phyloP scores from a whole-genome alignment of 2,888 invertebrate genomes.

The Tinea trinotella region DNA sequence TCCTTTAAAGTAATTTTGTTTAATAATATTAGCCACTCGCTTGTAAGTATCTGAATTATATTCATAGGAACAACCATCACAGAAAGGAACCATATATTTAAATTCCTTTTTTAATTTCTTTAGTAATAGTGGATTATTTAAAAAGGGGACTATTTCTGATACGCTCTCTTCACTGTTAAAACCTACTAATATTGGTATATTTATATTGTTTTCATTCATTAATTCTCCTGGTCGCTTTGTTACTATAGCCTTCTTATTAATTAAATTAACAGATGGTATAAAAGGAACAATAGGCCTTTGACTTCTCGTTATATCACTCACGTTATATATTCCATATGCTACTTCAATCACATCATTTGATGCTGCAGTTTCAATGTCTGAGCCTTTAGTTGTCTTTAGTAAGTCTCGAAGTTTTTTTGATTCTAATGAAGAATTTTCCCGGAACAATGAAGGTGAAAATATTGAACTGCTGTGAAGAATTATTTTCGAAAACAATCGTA shows the following conservation, averaged over 20 bases:
- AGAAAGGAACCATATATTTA: constrained; percentile 56
- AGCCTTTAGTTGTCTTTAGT: constrained; percentile 24
- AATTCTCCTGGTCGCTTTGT: constrained; percentile 31
- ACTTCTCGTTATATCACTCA: constrained; percentile 39
- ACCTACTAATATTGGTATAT: constrained; percentile 54
- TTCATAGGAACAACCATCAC: constrained; percentile 41
- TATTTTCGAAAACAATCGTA: constrained; percentile 48
- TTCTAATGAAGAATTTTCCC: constrained; percentile 36
- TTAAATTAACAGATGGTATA: constrained; percentile 40
- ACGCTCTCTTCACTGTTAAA: constrained; percentile 64
- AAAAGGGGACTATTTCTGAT: constrained; percentile 53
- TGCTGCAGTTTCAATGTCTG: constrained; percentile 32
- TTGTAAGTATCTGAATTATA: constrained; percentile 38
- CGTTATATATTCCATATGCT: constrained; percentile 44
- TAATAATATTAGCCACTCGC: constrained; percentile 39
- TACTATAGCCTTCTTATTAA: constrained; percentile 32
- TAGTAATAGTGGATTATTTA: constrained; percentile 45
- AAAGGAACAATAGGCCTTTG: constrained; percentile 57
- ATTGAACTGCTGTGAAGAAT: constrained; percentile 59
- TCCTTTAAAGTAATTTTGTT: constrained; percentile 42
- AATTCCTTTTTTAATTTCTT: constrained; percentile 41
- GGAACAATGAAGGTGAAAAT: constrained; percentile 50
- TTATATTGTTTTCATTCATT: constrained; percentile 24
- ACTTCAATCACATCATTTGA: constrained; percentile 39
- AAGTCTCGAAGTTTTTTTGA: constrained; percentile 37